These are phyloP conservation scores for Aphis gossypii DNA, from an alignment of 1,140 invertebrate genomes.

Conservation along the genomic window DNA sequence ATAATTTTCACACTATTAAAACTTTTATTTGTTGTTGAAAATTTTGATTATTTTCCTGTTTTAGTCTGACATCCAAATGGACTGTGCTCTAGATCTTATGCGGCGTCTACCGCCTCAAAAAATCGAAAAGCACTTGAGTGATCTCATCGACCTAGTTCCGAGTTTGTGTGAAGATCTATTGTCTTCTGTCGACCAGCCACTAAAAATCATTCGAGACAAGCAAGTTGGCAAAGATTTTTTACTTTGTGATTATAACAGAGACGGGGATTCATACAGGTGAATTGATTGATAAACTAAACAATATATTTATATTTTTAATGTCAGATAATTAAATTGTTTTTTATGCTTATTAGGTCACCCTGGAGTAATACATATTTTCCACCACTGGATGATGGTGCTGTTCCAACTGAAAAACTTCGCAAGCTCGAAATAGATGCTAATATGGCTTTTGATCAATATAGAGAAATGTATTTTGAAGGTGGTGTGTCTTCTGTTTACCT, in stretches of 20 bases:
- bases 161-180: constrained; percentile 95
- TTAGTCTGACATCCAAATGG: constrained; percentile 96
- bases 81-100: constrained; percentile 99
- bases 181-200: constrained; percentile 96
- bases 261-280: constrained; percentile 97
- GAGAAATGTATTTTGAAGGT: constrained; percentile 99
- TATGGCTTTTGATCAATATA: constrained; percentile 97
- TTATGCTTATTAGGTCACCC: constrained; percentile 78
- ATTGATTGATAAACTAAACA: too few species aligned
- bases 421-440: constrained; percentile 98
- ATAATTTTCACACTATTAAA: background rate
- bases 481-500: constrained; percentile 99
- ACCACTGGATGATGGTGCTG: constrained; percentile 95
- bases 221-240: constrained; percentile 95
- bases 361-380: constrained; percentile 99
- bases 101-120: constrained; percentile 97
- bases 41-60: constrained; percentile 62
- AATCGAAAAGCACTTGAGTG: constrained; percentile 97
- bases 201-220: constrained; percentile 97
- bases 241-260: constrained; percentile 98
- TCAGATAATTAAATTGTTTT: too few species aligned
- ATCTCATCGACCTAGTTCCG: constrained; percentile 96
- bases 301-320: background rate
- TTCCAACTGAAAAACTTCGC: constrained; percentile 95
- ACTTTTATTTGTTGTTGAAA: background rate